Evolutionary conservation across 2,797 vertebrate genomes (phyloP).

Genomic region (Fundulus diaphanus): DNA sequence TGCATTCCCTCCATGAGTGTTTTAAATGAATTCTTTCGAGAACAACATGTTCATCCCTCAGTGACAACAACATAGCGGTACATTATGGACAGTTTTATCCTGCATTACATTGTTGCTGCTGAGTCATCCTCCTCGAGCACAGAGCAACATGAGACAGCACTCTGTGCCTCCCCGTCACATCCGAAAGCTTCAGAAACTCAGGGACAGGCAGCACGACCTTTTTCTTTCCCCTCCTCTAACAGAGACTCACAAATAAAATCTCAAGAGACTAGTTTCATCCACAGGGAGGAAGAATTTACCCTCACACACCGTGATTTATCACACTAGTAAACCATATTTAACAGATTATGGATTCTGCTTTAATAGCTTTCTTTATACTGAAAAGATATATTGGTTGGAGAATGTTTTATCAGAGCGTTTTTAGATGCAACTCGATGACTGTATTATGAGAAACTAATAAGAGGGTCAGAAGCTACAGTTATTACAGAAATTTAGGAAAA

Average conservation of each 20-base stretch:
- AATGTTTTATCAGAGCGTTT: background rate
- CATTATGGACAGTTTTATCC: constrained; percentile 33
- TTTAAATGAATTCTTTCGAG: background rate
- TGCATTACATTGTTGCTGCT: constrained; percentile 33
- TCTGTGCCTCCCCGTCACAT: constrained; percentile 44
- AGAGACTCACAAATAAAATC: constrained; percentile 11
- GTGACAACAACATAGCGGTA: constrained; percentile 27
- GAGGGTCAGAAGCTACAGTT: background rate
- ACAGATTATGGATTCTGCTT: background rate
- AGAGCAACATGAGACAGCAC: constrained; percentile 47
- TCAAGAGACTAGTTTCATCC: constrained; percentile 16
- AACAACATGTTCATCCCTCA: constrained; percentile 13
- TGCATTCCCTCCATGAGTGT: background rate
- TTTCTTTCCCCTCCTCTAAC: constrained; percentile 23
- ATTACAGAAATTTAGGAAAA: too few relatives aligned
- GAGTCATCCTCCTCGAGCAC: constrained; percentile 47
- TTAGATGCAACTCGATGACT: background rate
- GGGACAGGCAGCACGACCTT: constrained; percentile 35
- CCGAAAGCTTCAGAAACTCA: constrained; percentile 42
- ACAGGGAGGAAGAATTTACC: background rate
- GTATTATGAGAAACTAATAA: background rate
- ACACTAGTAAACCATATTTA: background rate
- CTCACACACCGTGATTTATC: constrained; percentile 5
- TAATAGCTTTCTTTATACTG: background rate
- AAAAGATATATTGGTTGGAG: background rate